phyloP scores from a whole-genome alignment of 2,888 invertebrate genomes.

The Melanostoma mellinum region DNA sequence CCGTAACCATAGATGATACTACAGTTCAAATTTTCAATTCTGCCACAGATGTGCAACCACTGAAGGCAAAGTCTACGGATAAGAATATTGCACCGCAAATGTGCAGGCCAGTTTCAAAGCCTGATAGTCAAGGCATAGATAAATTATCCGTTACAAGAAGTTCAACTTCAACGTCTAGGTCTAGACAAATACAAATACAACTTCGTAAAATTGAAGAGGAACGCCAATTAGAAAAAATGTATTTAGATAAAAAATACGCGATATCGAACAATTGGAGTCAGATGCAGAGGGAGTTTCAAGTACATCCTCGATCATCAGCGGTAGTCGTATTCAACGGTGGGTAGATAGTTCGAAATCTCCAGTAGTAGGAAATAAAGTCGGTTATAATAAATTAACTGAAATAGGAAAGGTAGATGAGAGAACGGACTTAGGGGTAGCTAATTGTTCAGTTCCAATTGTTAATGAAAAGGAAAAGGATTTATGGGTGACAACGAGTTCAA shows the following conservation, averaged over 20 bases:
- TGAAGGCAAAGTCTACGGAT: background rate
- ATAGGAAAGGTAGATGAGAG: too few relatives aligned
- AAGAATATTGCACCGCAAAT: too few relatives aligned
- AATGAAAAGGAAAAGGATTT: too few relatives aligned
- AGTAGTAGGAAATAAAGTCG: too few relatives aligned
- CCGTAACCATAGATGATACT: background rate
- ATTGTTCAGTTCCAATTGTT: too few relatives aligned
- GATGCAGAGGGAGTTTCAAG: background rate
- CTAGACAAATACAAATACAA: slow-evolving; percentile 1
- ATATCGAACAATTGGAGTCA: background rate
- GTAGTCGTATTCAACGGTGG: too few relatives aligned
- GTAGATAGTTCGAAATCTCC: too few relatives aligned
- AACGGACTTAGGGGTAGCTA: too few relatives aligned
- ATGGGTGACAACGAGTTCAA: too few relatives aligned
- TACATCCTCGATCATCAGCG: too few relatives aligned
- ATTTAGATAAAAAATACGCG: slow-evolving; percentile 24
- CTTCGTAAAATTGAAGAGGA: slow-evolving; percentile 21
- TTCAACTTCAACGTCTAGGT: background rate
- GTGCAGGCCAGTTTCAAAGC: background rate
- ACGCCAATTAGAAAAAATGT: background rate
- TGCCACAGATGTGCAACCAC: background rate
- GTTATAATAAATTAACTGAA: too few relatives aligned
- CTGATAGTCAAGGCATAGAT: background rate
- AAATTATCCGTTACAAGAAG: background rate
- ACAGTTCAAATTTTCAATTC: background rate